Evolutionary conservation across 2,113 vertebrate genomes (phyloP).

Genomic region (Marcusenius ussheri): DNA sequence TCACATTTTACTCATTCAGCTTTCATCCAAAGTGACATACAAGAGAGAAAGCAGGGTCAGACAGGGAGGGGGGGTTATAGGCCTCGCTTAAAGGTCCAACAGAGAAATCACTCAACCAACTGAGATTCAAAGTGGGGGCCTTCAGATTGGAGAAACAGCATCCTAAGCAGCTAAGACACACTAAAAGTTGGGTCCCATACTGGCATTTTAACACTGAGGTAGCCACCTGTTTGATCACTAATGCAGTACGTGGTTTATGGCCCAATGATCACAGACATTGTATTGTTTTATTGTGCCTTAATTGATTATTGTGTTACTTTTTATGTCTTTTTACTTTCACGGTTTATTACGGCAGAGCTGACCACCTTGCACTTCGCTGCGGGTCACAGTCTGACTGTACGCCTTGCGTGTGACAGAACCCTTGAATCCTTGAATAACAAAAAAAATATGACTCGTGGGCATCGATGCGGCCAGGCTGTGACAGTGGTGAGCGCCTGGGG

Average conservation of each 20-base stretch:
- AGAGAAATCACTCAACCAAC: background rate
- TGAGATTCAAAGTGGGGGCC: background rate
- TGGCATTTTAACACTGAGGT: background rate
- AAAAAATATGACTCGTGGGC: background rate
- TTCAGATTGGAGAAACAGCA: background rate
- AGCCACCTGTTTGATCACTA: background rate
- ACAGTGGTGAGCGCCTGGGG: background rate
- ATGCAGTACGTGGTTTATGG: background rate
- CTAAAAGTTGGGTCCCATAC: background rate
- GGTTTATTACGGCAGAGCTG: background rate
- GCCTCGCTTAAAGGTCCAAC: background rate
- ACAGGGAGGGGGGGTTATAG: background rate
- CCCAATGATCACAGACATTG: background rate
- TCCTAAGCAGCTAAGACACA: background rate
- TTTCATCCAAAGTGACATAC: background rate
- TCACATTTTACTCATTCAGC: background rate
- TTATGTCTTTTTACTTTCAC: background rate
- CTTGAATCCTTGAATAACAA: background rate
- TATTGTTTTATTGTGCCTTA: background rate
- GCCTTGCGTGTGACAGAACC: background rate
- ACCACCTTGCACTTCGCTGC: background rate
- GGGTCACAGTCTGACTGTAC: background rate
- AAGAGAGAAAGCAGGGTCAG: background rate
- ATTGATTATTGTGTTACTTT: background rate
- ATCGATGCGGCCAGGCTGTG: background rate